A percentile compares a stretch with the other conserved stretches of the same genome.
Evolutionary conservation across 1,140 invertebrate genomes (phyloP).

Genomic region (Sarcophaga peregrina): DNA sequence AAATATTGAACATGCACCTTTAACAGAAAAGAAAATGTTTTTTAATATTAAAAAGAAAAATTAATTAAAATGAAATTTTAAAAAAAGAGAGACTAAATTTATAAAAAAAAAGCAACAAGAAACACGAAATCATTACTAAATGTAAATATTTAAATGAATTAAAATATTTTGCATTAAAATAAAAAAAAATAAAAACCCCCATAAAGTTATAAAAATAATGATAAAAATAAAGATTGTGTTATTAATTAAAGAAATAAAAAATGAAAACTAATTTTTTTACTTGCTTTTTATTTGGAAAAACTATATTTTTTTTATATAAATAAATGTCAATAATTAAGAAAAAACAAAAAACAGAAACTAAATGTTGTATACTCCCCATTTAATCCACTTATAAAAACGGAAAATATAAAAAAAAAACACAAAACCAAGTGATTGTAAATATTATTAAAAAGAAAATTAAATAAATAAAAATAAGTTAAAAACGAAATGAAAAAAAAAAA

Average conservation of each 20-base stretch:
- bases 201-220: neutral
- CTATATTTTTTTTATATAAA: conserved; percentile 18
- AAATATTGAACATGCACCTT: neutral
- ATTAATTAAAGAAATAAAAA: conserved; percentile 19
- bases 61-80: neutral
- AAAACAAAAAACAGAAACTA: conserved; percentile 5
- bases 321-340: conserved; percentile 37
- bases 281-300: conserved; percentile 22
- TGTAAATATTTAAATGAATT: neutral
- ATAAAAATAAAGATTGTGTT: conserved; percentile 7
- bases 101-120: neutral
- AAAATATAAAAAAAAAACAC: neutral
- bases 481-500: neutral
- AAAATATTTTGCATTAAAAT: conserved; percentile 12
- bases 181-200: no score
- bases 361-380: conserved; percentile 32
- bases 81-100: conserved; percentile 1
- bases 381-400: neutral
- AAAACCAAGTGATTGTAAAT: conserved; percentile 36
- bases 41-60: neutral
- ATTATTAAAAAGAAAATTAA: no score
- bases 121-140: neutral
- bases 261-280: neutral
- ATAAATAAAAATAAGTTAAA: neutral
- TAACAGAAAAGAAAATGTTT: neutral